phyloP scores from a whole-genome alignment of 2,113 vertebrate genomes.

The Dromiciops gliroides region DNA sequence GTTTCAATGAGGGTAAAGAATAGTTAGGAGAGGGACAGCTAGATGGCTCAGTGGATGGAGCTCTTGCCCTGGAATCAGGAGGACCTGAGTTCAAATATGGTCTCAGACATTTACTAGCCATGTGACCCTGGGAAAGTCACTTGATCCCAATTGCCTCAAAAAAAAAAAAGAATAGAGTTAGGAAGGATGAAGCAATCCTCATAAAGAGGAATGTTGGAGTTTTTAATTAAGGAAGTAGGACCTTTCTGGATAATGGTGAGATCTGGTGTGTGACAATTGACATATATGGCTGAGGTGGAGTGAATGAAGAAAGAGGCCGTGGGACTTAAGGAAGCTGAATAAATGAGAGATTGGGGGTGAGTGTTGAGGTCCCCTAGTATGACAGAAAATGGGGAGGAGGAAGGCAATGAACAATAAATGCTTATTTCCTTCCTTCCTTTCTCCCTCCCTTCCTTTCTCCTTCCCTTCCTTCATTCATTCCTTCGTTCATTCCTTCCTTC shows the following conservation, averaged over 20 bases:
- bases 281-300: background rate
- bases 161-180: too few species aligned
- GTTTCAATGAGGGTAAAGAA: too few species aligned
- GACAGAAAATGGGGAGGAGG: background rate
- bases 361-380: background rate
- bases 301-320: background rate
- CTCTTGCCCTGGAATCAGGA: too few species aligned
- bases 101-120: too few species aligned
- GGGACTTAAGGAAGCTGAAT: constrained; percentile 14
- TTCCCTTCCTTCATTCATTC: background rate
- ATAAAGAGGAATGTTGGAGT: background rate
- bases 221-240: background rate
- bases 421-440: background rate
- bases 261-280: background rate
- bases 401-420: background rate
- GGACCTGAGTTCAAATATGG: too few species aligned
- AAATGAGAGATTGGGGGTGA: background rate
- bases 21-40: too few species aligned
- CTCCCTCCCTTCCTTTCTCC: background rate
- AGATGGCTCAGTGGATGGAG: too few species aligned
- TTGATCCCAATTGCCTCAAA: too few species aligned
- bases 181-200: too few species aligned
- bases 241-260: background rate
- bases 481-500: background rate
- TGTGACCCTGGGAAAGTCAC: too few species aligned